Evolutionary conservation across 2,797 vertebrate genomes (phyloP), one percentile per base, ranked within the genome.

Genomic region (Tauraco hartlaubi): DNA sequence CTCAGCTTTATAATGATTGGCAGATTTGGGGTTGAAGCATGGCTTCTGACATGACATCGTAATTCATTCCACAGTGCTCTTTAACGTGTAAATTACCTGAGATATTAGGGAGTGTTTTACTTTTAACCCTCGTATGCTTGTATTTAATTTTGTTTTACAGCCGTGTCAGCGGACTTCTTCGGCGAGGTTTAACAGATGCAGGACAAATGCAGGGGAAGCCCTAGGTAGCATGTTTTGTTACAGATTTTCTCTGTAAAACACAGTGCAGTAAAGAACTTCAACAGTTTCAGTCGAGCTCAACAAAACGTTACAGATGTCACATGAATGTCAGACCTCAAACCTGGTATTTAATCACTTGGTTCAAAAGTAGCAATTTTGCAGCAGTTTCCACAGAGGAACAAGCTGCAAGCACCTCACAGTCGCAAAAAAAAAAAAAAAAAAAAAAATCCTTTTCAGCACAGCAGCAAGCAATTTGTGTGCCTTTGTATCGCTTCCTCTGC

Each of bases 1-100:
- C 97, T 98, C 97, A 93, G 94, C 95, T 85, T 95, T 97, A 89
- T 51, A 88, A 90, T 88, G 97, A 96, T 86, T 95, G 96, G 96
- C 97, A 97, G 94, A 48, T 96, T 92, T 87, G 72, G 72, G 62
- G 86, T 81, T 88, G 90, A 76, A 96, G 96, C 52, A 16, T 92
- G 95, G 94, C 84, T 93, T 85, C 86, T 92, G 94, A 96, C 85
- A 94, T 91, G 93, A 96, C 84, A 91, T 89, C 33, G 67, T 91
- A 90, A 96, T 88, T 96, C 93, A 82, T 88, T 95, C 90, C 78
- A 19, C 68, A 2, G 15, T 3, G 44, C 88, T 96, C 86, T 66
- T 95, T 92, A 95, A 92, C 75, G 39, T 88, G 95, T 77, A 95
- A 95, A 96, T 96, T 84, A 91, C 88, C 71, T 61, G 64, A 76